A percentile compares a stretch with the other conserved stretches of the same genome.
Conservation (phyloP, 2,888 invertebrate genomes). For the Trilocha varians region DNA sequence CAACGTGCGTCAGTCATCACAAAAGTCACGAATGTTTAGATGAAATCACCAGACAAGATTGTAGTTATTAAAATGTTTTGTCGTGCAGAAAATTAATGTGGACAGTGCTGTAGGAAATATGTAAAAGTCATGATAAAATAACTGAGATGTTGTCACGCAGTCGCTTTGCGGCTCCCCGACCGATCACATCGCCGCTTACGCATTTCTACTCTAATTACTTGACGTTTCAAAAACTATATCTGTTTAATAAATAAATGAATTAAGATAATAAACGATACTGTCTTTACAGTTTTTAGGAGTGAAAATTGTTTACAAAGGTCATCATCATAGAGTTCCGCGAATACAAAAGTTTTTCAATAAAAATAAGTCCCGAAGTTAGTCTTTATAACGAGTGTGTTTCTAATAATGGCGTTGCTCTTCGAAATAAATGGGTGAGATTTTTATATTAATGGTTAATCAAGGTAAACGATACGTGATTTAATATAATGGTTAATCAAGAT, state of each 20-base stretch:
- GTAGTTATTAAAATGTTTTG: constrained; percentile 7
- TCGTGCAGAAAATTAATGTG: constrained; percentile 27
- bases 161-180: constrained; percentile 37
- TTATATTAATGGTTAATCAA: constrained; percentile 11
- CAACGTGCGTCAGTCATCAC: background rate
- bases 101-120: constrained; percentile 14
- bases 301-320: background rate
- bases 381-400: constrained; percentile 22
- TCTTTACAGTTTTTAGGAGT: background rate
- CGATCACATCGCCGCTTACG: constrained; percentile 33
- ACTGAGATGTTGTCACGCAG: constrained; percentile 19
- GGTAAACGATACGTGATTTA: background rate
- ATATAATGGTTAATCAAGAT: background rate
- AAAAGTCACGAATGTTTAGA: background rate
- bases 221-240: background rate
- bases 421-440: constrained; percentile 46
- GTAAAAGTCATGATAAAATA: constrained; percentile 22
- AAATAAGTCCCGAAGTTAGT: no score
- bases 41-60: background rate
- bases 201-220: constrained; percentile 10
- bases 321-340: no score
- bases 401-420: constrained; percentile 40
- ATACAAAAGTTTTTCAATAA: no score
- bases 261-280: background rate
- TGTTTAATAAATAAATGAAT: background rate